Conservation (phyloP, 1,140 invertebrate species). For the Holotrichia oblita region DNA sequence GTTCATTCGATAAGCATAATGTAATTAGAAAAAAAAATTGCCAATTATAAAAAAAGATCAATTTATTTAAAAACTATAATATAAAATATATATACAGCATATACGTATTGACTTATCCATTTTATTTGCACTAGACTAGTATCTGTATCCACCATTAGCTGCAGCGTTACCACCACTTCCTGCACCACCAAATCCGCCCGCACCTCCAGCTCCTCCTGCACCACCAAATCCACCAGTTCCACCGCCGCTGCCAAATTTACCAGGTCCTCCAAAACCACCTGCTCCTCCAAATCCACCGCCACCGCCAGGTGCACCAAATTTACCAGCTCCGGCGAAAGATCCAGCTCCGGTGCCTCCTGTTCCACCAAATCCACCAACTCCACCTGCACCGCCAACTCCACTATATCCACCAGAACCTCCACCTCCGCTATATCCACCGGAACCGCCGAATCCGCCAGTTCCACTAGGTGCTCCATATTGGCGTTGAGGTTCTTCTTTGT, state of each 20-base stretch:
- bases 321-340: neutral
- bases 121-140: constrained; percentile 33
- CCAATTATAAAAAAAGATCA: neutral
- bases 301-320: constrained; percentile 1
- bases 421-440: constrained; percentile 19
- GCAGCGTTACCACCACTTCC: neutral
- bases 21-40: neutral
- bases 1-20: no score
- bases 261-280: neutral
- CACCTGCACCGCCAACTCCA: constrained; percentile 24
- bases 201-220: neutral
- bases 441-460: constrained; percentile 33
- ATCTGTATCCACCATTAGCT: constrained; percentile 20
- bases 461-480: constrained; percentile 37
- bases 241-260: neutral
- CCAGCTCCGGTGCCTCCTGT: neutral
- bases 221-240: neutral
- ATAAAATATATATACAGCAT: constrained; percentile 32
- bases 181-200: neutral
- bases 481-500: constrained; percentile 15
- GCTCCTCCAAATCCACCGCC: neutral
- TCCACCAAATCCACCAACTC: constrained; percentile 24
- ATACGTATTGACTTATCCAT: constrained; percentile 32
- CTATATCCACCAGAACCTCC: constrained; percentile 15
- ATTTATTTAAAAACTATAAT: constrained; percentile 35